Percentiles rank a stretch among this genome's conserved stretches.
These are phyloP conservation scores for Dendrocopos noguchii DNA, from an alignment of 2,113 vertebrate genomes.

Conservation along the genomic window DNA sequence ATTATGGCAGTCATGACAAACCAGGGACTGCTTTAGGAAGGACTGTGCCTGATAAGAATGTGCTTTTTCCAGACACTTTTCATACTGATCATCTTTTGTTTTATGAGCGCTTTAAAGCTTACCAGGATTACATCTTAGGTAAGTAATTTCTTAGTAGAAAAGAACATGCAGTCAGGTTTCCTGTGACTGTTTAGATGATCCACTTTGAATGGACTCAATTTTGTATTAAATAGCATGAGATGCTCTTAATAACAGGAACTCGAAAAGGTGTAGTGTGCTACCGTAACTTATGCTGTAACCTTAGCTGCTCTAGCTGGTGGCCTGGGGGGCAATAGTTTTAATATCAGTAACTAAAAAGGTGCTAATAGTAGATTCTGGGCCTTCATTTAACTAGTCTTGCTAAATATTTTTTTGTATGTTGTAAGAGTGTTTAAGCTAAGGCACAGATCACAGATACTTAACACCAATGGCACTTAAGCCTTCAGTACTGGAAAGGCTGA, in stretches of 20 bases:
- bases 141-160: conserved; percentile 11
- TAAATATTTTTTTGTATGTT: neutral
- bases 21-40: conserved; percentile 75
- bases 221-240: neutral
- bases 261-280: neutral
- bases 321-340: neutral
- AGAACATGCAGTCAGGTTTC: neutral
- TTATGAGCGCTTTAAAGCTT: conserved; percentile 91
- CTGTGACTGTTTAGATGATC: neutral
- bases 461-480: neutral
- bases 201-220: neutral
- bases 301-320: neutral
- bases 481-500: neutral
- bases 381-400: neutral
- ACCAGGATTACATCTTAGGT: conserved; percentile 96
- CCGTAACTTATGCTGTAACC: neutral
- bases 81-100: conserved; percentile 88
- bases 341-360: neutral
- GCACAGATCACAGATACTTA: neutral
- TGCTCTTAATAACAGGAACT: neutral
- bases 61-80: conserved; percentile 84
- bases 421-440: neutral
- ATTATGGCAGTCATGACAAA: conserved; percentile 70
- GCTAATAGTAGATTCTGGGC: neutral
- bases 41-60: conserved; percentile 62